A percentile compares a stretch with the other conserved stretches of the same genome.
phyloP scores from a whole-genome alignment of 2,888 invertebrate genomes.

The Conomelus anceps region DNA sequence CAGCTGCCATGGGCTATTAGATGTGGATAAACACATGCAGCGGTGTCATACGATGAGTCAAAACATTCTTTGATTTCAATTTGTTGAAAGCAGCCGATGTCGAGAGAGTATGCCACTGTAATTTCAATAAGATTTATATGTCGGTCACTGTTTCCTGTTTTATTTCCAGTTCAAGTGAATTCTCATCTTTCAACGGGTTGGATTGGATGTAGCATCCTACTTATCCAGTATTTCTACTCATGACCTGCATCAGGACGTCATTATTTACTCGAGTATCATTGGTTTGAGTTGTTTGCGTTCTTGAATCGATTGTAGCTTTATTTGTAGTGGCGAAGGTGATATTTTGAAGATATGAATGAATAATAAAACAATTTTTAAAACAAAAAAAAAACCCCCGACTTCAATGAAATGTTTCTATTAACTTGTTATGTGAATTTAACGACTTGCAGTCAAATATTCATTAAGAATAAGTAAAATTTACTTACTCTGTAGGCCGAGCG shows the following conservation, averaged over 20 bases:
- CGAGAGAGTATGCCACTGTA: not conserved
- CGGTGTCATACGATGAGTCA: too few relatives aligned
- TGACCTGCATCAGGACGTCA: not conserved
- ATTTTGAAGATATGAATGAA: too few relatives aligned
- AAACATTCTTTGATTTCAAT: not conserved
- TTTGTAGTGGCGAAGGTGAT: too few relatives aligned
- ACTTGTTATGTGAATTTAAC: too few relatives aligned
- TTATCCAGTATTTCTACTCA: not conserved
- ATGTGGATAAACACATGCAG: not conserved
- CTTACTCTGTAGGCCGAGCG: too few relatives aligned
- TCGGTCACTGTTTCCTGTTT: not conserved
- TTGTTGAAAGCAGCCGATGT: not conserved
- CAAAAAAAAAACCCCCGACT: too few relatives aligned
- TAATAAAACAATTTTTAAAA: too few relatives aligned
- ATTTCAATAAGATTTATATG: not conserved
- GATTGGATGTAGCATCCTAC: not conserved
- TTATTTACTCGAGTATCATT: not conserved
- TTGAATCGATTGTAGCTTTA: too few relatives aligned
- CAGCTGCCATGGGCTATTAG: not conserved
- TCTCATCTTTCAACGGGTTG: not conserved
- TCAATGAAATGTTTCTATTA: too few relatives aligned
- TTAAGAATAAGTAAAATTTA: too few relatives aligned
- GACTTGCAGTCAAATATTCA: too few relatives aligned
- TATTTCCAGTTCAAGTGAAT: not conserved
- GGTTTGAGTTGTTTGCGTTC: not conserved